A percentile compares a stretch with the other conserved stretches of the same genome.
Evolutionary conservation across 2,113 vertebrate species (phyloP).

Genomic region (Lipotes vexillifer): DNA sequence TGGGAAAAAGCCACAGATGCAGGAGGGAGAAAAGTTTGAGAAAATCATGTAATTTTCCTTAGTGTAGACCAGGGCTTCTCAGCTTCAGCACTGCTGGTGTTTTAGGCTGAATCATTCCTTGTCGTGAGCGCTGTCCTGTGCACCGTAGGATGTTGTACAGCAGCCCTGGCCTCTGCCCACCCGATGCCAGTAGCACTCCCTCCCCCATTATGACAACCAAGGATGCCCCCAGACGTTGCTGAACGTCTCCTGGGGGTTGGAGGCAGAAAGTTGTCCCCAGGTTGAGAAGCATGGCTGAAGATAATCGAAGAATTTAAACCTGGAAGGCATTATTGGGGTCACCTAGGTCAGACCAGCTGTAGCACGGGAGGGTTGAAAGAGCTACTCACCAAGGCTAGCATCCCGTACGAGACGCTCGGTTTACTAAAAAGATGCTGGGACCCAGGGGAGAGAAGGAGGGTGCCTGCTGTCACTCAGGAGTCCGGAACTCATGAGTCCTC

Average conservation of each 20-base stretch:
- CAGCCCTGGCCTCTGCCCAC: not conserved
- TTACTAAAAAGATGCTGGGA: not conserved
- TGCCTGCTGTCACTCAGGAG: not conserved
- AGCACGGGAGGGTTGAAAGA: not conserved
- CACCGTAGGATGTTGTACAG: not conserved
- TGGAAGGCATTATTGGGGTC: not conserved
- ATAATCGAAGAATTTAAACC: not conserved
- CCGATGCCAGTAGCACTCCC: not conserved
- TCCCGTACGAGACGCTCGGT: not conserved
- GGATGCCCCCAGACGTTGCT: not conserved
- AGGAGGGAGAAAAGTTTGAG: not conserved
- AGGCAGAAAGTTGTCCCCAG: not conserved
- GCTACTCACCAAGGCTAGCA: not conserved
- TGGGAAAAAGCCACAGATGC: not conserved
- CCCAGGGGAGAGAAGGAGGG: not conserved
- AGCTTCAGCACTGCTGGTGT: not conserved
- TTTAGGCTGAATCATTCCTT: not conserved
- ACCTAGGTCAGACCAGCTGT: not conserved
- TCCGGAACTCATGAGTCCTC: not conserved
- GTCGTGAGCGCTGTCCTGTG: not conserved
- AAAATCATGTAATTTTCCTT: not conserved
- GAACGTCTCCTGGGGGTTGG: not conserved
- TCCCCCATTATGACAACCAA: not conserved
- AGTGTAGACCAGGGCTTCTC: not conserved
- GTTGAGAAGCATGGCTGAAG: not conserved